Conservation (phyloP, 2,888 invertebrate genomes). For the Prenolepis imparis region DNA sequence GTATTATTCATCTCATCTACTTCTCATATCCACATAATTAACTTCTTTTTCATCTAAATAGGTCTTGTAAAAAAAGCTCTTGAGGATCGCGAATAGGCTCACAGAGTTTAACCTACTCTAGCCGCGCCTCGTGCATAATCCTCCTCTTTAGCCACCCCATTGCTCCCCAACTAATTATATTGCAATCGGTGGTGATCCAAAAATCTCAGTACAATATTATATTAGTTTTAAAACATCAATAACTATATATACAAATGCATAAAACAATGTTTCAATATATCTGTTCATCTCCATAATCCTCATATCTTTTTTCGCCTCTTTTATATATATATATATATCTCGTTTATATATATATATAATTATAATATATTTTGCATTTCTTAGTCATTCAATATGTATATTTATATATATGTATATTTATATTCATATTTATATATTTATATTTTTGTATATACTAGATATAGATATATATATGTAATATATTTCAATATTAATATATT, state of each 20-base stretch:
- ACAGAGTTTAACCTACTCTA: constrained; percentile 51
- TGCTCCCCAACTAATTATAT: constrained; percentile 47
- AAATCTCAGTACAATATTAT: constrained; percentile 82
- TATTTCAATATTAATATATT: constrained; percentile 82
- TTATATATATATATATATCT: constrained; percentile 70
- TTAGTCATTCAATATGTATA: constrained; percentile 77
- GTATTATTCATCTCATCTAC: constrained; percentile 50
- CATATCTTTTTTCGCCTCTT: constrained; percentile 75
- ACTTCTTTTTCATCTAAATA: constrained; percentile 32
- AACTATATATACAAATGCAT: constrained; percentile 86
- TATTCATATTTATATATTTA: constrained; percentile 66
- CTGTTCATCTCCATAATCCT: constrained; percentile 78
- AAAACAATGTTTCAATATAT: constrained; percentile 84
- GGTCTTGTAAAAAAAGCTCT: constrained; percentile 62
- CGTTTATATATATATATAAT: constrained; percentile 75
- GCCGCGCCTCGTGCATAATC: constrained; percentile 52
- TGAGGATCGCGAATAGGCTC: constrained; percentile 60
- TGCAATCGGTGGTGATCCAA: constrained; percentile 77
- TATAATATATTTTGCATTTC: constrained; percentile 74
- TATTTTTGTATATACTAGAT: constrained; percentile 75
- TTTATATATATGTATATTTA: constrained; percentile 73
- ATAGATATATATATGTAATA: constrained; percentile 81
- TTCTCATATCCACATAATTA: constrained; percentile 30
- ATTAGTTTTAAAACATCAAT: constrained; percentile 85
- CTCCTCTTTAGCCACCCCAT: constrained; percentile 37